Evolutionary conservation across 1,140 invertebrate species (phyloP), one percentile per base, ranked within the genome.

Genomic region (Chrysomallon squamiferum): DNA sequence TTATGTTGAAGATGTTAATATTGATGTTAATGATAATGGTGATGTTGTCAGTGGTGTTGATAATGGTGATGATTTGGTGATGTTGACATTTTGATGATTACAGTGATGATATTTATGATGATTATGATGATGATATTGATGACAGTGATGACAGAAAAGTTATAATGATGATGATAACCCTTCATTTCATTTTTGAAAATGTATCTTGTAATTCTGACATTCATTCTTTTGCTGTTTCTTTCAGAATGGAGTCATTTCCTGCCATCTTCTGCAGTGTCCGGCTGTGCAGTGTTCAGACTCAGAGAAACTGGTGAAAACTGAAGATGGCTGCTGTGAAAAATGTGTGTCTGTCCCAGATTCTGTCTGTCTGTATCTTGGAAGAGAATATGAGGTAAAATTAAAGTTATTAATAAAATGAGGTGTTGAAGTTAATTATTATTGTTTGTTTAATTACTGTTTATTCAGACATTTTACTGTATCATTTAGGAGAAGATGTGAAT

Each of bases 221-320:
- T n/a, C n/a, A n/a, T n/a, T n/a, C n/a, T n/a, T n/a, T n/a, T n/a
- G n/a, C n/a, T 25, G 60, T 58, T 50, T 15, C 57, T 62, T 76
- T 27, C 92, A 82, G 79, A 71, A 72, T 25, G 91, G 92, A 27
- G 93, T 92, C 0, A 89, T 91, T 0, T 86, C 92, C 18, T 97
- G 95, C 84, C 85, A 88, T 15, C 87, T 93, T 7, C 88, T 90
- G 66, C 91, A 92, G 1, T 96, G 95, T 78, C 93, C 93, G 0
- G 89, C 93, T 0, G 80, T 96, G 50, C 91, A 93, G 65, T 96
- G 95, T 79, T 87, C 90, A 0, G 88, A 89, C 11, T 54, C 54
- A 0, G 89, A 92, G 47, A 87, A 90, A 35, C 90, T 93, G 75
- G 88, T 90, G 38, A 88, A 86, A 7, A 77, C 84, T 2, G 88